Conservation (phyloP, 2,113 vertebrate genomes). For the Pogonocichla stellata region DNA sequence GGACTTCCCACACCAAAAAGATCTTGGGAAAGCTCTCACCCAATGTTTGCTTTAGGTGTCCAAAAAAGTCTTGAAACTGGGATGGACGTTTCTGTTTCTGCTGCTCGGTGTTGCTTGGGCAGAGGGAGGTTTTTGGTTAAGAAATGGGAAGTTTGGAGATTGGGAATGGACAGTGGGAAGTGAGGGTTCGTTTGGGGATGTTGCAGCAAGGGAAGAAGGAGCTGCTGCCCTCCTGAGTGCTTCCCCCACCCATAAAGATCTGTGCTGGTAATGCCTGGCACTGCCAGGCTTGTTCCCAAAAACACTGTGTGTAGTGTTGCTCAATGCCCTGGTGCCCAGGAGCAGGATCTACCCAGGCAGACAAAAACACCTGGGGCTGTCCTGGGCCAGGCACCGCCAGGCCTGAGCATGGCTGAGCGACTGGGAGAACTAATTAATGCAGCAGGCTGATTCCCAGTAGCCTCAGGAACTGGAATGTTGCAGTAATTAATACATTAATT, state of each 20-base stretch:
- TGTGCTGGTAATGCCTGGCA: accelerated
- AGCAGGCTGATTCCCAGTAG: not conserved
- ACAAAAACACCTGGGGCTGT: not conserved
- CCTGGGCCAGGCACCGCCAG: not conserved
- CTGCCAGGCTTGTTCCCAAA: not conserved
- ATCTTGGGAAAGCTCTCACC: not conserved
- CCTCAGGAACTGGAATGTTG: not conserved
- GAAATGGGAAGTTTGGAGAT: not conserved
- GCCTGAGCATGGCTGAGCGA: accelerated
- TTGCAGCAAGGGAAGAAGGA: not conserved
- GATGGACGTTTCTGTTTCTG: not conserved
- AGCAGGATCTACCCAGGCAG: not conserved
- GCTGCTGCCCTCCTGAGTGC: not conserved
- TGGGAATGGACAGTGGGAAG: not conserved
- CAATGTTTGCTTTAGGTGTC: not conserved
- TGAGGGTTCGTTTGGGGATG: accelerated
- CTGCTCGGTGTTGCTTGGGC: accelerated
- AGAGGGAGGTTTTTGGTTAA: not conserved
- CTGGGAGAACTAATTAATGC: not conserved
- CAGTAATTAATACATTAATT: not conserved
- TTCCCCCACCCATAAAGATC: accelerated
- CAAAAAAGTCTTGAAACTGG: not conserved
- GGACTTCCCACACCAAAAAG: not conserved
- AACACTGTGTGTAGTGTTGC: not conserved
- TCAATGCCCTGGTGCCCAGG: accelerated